Evolutionary conservation across 2,888 invertebrate species (phyloP).

Genomic region (Drosophila siamana): DNA sequence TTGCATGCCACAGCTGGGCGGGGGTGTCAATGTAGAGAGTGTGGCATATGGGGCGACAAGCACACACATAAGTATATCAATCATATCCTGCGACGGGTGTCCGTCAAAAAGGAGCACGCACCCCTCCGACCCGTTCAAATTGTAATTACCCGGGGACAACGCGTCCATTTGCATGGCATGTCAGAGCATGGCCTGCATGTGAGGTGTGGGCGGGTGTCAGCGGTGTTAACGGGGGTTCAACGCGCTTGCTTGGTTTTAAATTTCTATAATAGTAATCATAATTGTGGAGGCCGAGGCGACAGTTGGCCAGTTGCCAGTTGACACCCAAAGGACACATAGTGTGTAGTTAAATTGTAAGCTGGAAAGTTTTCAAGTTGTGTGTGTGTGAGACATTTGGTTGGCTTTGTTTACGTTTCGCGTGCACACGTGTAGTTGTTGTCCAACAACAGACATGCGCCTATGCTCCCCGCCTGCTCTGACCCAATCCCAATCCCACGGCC

Average conservation of each 20-base stretch:
- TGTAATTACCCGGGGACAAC: conserved; percentile 23
- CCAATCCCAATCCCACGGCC: not conserved
- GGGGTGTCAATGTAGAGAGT: conserved; percentile 52
- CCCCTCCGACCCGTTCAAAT: conserved; percentile 37
- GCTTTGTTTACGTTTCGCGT: conserved; percentile 72
- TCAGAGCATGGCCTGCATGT: not conserved
- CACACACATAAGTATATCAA: conserved; percentile 35
- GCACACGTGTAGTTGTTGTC: conserved; percentile 51
- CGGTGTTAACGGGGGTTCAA: conserved; percentile 18
- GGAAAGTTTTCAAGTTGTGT: conserved; percentile 24
- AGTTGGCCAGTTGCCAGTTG: conserved; percentile 37
- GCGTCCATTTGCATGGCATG: conserved; percentile 39
- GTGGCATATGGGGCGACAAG: conserved; percentile 61
- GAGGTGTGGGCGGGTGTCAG: conserved; percentile 18
- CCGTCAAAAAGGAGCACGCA: conserved; percentile 57
- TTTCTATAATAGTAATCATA: conserved; percentile 50
- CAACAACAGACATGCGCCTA: conserved; percentile 72
- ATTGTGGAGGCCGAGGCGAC: conserved; percentile 40
- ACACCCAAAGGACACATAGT: conserved; percentile 39
- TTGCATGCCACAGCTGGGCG: conserved; percentile 58
- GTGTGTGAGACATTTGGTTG: conserved; percentile 21
- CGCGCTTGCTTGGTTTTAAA: conserved; percentile 60
- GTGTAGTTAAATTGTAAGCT: conserved; percentile 21
- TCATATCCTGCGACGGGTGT: conserved; percentile 32
- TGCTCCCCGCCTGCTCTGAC: conserved; percentile 46